Base-by-base conservation (phyloP, 2,888 invertebrate genomes). In the Autographa pulchrina region DNA sequence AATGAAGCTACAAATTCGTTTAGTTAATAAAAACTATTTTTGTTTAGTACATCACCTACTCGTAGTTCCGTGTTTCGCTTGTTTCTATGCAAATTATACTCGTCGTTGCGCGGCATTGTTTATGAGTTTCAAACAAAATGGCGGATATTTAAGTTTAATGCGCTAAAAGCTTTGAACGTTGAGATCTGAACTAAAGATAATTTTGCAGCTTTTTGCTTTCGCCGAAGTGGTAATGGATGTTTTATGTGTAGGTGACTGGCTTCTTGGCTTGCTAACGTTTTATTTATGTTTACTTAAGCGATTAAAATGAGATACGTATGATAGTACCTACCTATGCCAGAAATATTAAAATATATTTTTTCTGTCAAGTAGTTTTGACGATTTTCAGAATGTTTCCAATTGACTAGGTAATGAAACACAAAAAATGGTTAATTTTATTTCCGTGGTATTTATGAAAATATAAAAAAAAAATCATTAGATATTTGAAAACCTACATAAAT, bases 51-150 rank as follows among this genome's bases (percentile, higher is more conserved):
- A 38, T 64, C 65, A 63, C 72, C 72, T 74, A n/a, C n/a, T n/a
- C n/a, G n/a, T n/a, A 68, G 62, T 65, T 74, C 67, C 65, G 64
- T 35, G 74, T 74, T 72, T 43, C 74, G 25, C 70, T 78, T 73
- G 71, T 80, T 82, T 79, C 54, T 72, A 82, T 85, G 82, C 78
- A 87, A 83, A 84, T 83, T 77, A 72, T 78, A 80, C 77, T 81
- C 77, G 60, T 72, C 65, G 20, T 66, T 62, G 58, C 38, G 43
- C 25, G 52, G 31, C 35, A 31, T 72, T 83, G 81, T 83, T 79
- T 79, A 79, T 72, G 82, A 75, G 62, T 52, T 70, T 58, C 71
- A 41, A 74, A 76, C 77, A 77, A 81, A 83, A 75, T 77, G 70
- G 72, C 68, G 31, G n/a, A 35, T 60, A 43, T 72, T 75, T 56